Conservation (phyloP, 30 jellyfish, hydroid and myxozoan genomes). For the Pseudorhiza aurosa region DNA sequence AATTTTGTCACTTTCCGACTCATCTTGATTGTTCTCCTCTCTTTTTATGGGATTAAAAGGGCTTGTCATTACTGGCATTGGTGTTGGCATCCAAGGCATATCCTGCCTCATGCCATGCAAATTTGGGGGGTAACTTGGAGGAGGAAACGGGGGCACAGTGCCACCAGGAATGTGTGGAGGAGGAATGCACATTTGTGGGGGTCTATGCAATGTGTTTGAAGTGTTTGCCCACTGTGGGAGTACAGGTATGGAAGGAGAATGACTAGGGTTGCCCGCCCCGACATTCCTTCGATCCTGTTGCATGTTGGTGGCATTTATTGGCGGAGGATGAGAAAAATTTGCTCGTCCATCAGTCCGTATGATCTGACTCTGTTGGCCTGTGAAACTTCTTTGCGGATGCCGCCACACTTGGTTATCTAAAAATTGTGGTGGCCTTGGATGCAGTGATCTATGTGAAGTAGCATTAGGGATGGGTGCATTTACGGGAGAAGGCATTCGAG, state of each 20-base stretch:
- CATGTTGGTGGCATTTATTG: too few species aligned
- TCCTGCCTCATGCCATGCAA: background rate
- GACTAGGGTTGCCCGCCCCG: background rate
- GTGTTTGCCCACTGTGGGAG: constrained; percentile 1
- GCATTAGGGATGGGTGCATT: too few species aligned
- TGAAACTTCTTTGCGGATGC: too few species aligned
- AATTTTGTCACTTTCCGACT: constrained; percentile 1
- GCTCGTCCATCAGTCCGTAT: too few species aligned
- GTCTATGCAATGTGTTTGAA: background rate
- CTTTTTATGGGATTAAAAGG: background rate
- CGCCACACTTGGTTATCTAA: too few species aligned
- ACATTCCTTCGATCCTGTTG: too few species aligned
- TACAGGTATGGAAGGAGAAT: background rate
- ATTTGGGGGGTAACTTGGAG: background rate
- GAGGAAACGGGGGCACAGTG: background rate
- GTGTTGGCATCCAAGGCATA: background rate
- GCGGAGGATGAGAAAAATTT: too few species aligned
- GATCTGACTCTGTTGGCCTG: too few species aligned
- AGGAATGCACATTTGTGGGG: background rate
- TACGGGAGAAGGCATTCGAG: too few species aligned
- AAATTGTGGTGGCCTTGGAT: too few species aligned
- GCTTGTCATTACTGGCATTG: background rate
- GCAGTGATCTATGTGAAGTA: too few species aligned
- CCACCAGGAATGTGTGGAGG: background rate
- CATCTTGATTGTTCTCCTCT: background rate